Base-by-base conservation (phyloP, 2,113 vertebrate genomes). In the Chloropsis hardwickii region DNA sequence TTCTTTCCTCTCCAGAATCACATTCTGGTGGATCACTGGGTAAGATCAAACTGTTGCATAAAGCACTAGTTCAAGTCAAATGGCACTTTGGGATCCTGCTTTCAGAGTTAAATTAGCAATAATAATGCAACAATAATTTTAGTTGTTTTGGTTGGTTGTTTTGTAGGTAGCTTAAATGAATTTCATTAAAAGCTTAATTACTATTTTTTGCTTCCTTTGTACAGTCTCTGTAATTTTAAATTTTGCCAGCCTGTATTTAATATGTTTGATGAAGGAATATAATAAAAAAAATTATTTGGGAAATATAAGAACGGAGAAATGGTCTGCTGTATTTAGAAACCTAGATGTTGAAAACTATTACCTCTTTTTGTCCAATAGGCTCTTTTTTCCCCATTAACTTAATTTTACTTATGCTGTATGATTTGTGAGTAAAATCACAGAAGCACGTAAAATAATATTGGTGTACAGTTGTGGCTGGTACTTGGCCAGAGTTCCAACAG, bases 1-100 rank as follows among this genome's bases (percentile, higher is more conserved):
- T 17, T 98, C 99, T 18, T 99, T 99, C 94, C 98, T 99, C 33
- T 99, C 99, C 78, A 98, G 96, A 95, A 98, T 99, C 82, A 99
- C 98, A 4, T 99, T 99, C 97, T 99, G 99, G 99, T 99, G 99
- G 99, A 99, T 99, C 96, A 99, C 98, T 69, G 97, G 98, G 99
- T 99, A 97, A 98, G 98, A 81, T 45, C 27, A 78, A 31, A 22
- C 84, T 66, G 40, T 15, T 56, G 23, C 33, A 20, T 64, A 81
- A 86, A 60, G 33, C 61, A 51, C 7, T 14, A 51, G 21, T 86
- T 86, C 23, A 66, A 85, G 15, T 74, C 53, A 84, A 18, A 54
- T 74, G 47, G 9, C 27, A 25, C 44, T 58, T 64, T 67, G n/a
- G 27, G 40, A 37, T 74, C 33, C 33, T 86, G 37, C 35, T 60